Base-by-base conservation (phyloP, 2,888 invertebrate genomes). In the Falcaria lacertinaria region DNA sequence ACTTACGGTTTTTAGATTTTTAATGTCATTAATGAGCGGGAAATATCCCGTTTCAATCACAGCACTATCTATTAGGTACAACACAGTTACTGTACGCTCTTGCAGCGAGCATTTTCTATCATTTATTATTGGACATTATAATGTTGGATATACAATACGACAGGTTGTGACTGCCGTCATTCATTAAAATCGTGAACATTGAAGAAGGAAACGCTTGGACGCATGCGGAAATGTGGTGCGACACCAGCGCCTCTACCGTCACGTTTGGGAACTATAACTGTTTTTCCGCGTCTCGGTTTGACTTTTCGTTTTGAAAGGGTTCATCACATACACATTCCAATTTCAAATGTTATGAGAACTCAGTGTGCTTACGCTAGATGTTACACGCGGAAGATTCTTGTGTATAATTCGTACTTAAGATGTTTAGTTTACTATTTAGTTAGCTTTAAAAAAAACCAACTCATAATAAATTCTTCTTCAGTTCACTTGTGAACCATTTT, bases 11-110 rank as follows among this genome's bases (percentile, higher is more conserved):
- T 69, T 57, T 58, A 28, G 14, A 1, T 55, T 50, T 66, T 81
- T 84, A 81, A 78, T 81, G 84, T 83, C 82, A 77, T 70, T 69
- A 64, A 68, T 62, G 59, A 66, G 70, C 75, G 74, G 70, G 64
- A 70, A 70, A 63, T 64, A 62, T 65, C 61, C 56, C 51, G 54
- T 48, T 50, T 54, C 54, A 53, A 44, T 72, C 70, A 68, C 76
- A 72, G 69, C 83, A 86, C 87, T 89, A 87, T 66, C 87, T 87
- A 82, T 78, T 80, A 68, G 79, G 76, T 75, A 77, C 76, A 58
- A 73, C 78, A 75, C 74, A 66, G 50, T 72, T 70, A 69, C 60
- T 73, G 61, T 67, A 63, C 56, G 50, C 55, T 48, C 56, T 74
- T 78, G 67, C 60, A 68, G 55, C 69, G 80, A 76, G 68, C 87